Conservation (phyloP, 2,888 invertebrate genomes). For the Chironomus tentans region DNA sequence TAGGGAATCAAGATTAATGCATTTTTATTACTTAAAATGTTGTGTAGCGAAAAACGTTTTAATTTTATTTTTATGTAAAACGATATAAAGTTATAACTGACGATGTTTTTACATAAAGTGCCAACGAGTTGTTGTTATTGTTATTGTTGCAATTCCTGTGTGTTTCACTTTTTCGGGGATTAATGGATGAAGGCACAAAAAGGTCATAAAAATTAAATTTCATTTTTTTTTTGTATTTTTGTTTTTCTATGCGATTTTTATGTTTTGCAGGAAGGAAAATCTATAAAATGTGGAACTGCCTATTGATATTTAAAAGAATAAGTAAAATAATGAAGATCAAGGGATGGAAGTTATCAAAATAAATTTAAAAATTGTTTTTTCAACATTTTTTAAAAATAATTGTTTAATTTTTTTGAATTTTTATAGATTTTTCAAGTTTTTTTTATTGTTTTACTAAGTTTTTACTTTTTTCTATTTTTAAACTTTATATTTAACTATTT, state of each 20-base stretch:
- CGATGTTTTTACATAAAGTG: too few species aligned
- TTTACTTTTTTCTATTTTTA: too few species aligned
- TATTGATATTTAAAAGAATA: conserved; percentile 22
- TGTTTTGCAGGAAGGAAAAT: background rate
- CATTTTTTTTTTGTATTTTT: background rate
- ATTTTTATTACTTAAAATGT: background rate
- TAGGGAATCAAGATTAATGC: conserved; percentile 17
- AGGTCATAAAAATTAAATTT: background rate
- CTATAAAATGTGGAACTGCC: background rate
- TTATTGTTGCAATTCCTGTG: background rate
- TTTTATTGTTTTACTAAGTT: too few species aligned
- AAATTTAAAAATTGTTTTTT: too few species aligned
- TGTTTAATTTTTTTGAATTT: too few species aligned
- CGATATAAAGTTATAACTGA: background rate
- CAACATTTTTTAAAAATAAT: too few species aligned
- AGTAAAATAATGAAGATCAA: background rate
- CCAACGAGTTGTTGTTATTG: background rate
- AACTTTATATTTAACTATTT: too few species aligned
- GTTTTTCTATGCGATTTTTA: background rate
- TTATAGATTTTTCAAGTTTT: too few species aligned
- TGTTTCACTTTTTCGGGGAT: too few species aligned
- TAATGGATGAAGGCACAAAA: background rate
- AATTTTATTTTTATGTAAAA: conserved; percentile 19
- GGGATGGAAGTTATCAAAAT: too few species aligned
- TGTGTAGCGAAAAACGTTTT: conserved; percentile 12